Base-by-base conservation (phyloP, 2,888 invertebrate genomes). In the Seira sanloemensis region DNA sequence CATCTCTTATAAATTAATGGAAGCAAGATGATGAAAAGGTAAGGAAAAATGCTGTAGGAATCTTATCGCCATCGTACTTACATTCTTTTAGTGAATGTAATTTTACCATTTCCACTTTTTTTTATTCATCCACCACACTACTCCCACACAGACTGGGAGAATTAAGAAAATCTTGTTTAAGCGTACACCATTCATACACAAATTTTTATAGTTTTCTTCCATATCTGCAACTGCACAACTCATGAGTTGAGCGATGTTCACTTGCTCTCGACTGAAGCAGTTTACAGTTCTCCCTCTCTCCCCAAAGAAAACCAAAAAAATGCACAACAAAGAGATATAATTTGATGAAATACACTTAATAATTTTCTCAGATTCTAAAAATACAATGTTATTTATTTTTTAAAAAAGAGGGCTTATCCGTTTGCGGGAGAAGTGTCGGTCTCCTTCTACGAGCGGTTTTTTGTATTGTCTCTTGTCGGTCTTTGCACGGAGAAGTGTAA, bases 371-470 rank as follows among this genome's bases (percentile, higher is more conserved):
- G n/a, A 58, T 9, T 58, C n/a, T 58, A 58, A 58, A 62, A 62
- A 62, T 21, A 62, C 21, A 62, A 62, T 9, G 19, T 12, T 62
- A 21, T 62, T 62, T 21, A 21, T 4, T 62, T 62, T 62, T 12
- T 62, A 62, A 62, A n/a, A n/a, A n/a, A 9, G 21, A 62, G 62
- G 21, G 62, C 62, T 62, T 21, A 62, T 62, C 62, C 62, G 21
- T 62, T 37, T 21, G 62, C 2, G 2, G 21, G 21, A 21, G 19
- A 62, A 62, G 2, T 62, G 62, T 21, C 21, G 21, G 21, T 62
- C 21, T 62, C 62, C n/a, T 50, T 50, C 62, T 58, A n/a, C n/a
- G 62, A 62, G n/a, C 62, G 62, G 62, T 21, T 62, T 21, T 62
- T 37, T n/a, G n/a, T 62, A 62, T 62, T 62, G 62, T 21, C 16